phyloP scores from a whole-genome alignment of 2,888 invertebrate genomes.

The Zaprionus lineosus region DNA sequence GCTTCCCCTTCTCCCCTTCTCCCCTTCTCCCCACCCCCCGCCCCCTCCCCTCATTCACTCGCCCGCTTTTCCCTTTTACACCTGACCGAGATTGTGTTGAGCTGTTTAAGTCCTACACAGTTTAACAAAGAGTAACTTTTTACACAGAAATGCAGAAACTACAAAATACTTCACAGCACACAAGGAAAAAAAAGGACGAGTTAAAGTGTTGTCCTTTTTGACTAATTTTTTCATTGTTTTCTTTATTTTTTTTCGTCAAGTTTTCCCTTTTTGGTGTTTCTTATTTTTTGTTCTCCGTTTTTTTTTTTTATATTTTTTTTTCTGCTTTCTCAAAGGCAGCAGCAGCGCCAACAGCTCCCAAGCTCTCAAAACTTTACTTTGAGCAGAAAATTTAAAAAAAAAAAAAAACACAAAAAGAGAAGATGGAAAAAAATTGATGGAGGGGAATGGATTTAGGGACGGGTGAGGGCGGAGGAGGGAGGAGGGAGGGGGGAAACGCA shows the following conservation, averaged over 20 bases:
- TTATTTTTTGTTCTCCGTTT: constrained; percentile 4
- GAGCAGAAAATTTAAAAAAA: constrained; percentile 37
- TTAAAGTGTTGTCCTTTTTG: constrained; percentile 15
- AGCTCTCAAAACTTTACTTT: constrained; percentile 37
- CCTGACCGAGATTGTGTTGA: constrained; percentile 1
- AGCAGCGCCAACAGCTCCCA: constrained; percentile 29
- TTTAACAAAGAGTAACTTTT: constrained; percentile 25
- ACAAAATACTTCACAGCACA: constrained; percentile 22
- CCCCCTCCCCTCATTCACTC: too few relatives aligned
- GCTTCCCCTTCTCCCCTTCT: too few relatives aligned
- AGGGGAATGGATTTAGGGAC: too few relatives aligned
- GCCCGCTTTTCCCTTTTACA: too few relatives aligned
- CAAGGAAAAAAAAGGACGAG: constrained; percentile 37
- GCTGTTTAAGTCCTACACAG: constrained; percentile 22
- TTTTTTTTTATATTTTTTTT: constrained; percentile 1
- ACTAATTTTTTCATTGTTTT: neutral
- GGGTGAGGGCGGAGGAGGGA: too few relatives aligned
- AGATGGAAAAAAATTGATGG: constrained; percentile 16
- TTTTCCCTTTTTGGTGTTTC: neutral
- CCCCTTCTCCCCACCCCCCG: too few relatives aligned
- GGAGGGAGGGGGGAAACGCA: too few relatives aligned
- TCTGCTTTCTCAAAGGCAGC: constrained; percentile 21
- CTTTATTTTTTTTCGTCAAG: neutral
- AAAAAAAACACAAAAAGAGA: constrained; percentile 24
- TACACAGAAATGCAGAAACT: constrained; percentile 13